A percentile compares a stretch with the other conserved stretches of the same genome.
Conservation (phyloP, 2,113 vertebrate species). For the Xiphophorus hellerii region DNA sequence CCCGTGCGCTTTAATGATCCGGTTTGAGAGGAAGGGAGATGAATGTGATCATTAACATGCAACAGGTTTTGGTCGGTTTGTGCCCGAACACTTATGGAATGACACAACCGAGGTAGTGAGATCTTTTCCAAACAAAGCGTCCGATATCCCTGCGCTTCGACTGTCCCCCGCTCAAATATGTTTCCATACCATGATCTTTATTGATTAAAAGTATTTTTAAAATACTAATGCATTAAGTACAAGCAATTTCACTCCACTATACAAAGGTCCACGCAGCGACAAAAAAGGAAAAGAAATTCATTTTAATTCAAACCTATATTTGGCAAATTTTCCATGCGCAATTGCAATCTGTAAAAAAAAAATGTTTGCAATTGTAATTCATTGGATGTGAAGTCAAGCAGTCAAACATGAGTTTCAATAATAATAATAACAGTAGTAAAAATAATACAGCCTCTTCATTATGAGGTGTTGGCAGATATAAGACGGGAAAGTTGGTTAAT, state of each 20-base stretch:
- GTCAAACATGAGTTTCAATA: neutral
- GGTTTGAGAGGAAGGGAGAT: neutral
- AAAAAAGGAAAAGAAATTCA: neutral
- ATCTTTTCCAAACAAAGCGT: conserved; percentile 54
- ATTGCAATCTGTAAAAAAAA: neutral
- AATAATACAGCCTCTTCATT: neutral
- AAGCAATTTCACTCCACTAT: neutral
- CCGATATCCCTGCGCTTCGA: conserved; percentile 7
- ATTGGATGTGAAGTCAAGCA: too few relatives aligned
- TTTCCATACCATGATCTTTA: neutral
- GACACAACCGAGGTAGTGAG: conserved; percentile 53
- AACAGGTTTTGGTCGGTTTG: conserved; percentile 36
- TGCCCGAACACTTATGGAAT: conserved; percentile 36
- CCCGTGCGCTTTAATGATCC: neutral
- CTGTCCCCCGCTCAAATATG: conserved; percentile 16
- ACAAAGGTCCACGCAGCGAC: neutral
- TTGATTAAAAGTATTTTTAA: neutral
- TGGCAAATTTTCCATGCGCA: neutral
- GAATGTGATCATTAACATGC: conserved; percentile 1
- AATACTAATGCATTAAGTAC: neutral
- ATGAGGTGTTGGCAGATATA: neutral
- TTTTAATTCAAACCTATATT: neutral
- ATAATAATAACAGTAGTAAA: neutral
- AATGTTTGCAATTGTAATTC: neutral
- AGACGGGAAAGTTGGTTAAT: neutral